Percentiles rank a stretch among this genome's conserved stretches.
These are phyloP conservation scores for Mythimna lalbum DNA, from an alignment of 2,888 invertebrate species.

Conservation along the genomic window DNA sequence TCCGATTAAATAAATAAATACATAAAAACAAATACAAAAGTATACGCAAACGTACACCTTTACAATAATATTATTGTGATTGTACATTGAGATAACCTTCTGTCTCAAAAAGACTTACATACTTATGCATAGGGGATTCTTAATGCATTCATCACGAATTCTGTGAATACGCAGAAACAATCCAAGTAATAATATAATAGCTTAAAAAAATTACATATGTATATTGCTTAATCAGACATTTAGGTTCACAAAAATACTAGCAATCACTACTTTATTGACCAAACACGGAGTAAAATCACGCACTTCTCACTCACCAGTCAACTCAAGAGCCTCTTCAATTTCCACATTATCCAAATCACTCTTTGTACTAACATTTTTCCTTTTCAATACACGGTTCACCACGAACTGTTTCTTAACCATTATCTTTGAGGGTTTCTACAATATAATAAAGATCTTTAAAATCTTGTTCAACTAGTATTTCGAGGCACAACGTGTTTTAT, in stretches of 20 bases:
- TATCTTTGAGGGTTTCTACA: not conserved
- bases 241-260: not conserved
- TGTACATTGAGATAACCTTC: no score
- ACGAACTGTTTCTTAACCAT: constrained; percentile 39
- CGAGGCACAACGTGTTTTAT: constrained; percentile 19
- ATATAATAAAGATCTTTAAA: not conserved
- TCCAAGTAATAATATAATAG: not conserved
- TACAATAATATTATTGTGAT: no score
- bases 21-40: no score
- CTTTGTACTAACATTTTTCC: not conserved
- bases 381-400: constrained; percentile 14
- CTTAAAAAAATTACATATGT: not conserved
- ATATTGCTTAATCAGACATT: not conserved
- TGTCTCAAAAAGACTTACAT: no score
- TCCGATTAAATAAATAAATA: no score
- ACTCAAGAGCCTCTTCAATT: constrained; percentile 49
- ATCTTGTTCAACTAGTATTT: constrained; percentile 9
- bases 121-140: no score
- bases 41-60: no score
- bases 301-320: constrained; percentile 30
- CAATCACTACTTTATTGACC: not conserved
- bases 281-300: not conserved
- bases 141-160: not conserved
- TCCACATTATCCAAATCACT: constrained; percentile 31
- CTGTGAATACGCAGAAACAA: not conserved